A percentile compares a stretch with the other conserved stretches of the same genome.
Conservation (phyloP, 2,888 invertebrate species). For the Platycheirus rosarum region DNA sequence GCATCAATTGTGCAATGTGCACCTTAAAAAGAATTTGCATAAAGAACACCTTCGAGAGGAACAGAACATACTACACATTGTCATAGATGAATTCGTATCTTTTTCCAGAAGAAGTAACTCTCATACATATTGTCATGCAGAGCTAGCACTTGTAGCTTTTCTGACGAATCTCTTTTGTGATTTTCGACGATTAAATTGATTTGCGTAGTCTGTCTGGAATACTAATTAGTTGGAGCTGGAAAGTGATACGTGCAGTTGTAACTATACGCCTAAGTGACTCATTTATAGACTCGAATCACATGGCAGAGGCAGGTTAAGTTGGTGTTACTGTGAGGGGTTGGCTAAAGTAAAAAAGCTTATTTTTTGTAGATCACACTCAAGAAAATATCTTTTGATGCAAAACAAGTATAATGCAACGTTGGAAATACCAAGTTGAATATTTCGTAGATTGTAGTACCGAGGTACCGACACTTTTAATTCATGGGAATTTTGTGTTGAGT, state of each 20-base stretch:
- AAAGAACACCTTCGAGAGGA: slow-evolving; percentile 27
- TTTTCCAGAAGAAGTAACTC: slow-evolving; percentile 10
- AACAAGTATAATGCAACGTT: slow-evolving; percentile 8
- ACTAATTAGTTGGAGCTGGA: slow-evolving; percentile 49
- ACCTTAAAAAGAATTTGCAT: slow-evolving; percentile 57
- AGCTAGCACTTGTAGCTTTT: slow-evolving; percentile 63
- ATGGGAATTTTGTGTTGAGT: slow-evolving; percentile 27
- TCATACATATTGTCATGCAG: slow-evolving; percentile 44
- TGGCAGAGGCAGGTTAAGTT: background rate
- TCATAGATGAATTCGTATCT: slow-evolving; percentile 3
- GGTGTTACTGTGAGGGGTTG: slow-evolving; percentile 19
- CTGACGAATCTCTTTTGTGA: slow-evolving; percentile 66
- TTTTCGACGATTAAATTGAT: slow-evolving; percentile 70
- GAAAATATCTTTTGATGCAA: slow-evolving; percentile 7
- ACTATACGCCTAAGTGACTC: slow-evolving; percentile 47
- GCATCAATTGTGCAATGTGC: slow-evolving; percentile 3
- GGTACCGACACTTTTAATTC: slow-evolving; percentile 23
- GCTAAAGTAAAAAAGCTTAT: slow-evolving; percentile 49
- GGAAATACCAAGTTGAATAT: slow-evolving; percentile 57
- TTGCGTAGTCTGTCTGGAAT: slow-evolving; percentile 55
- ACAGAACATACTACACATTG: slow-evolving; percentile 3
- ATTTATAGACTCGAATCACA: too few species aligned
- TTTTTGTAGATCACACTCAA: slow-evolving; percentile 60
- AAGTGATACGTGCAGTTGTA: slow-evolving; percentile 72
- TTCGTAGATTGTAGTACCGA: background rate